Percentiles rank a stretch among this genome's conserved stretches.
Evolutionary conservation across 2,797 vertebrate species (phyloP).

Genomic region (Psittacula derbiana): DNA sequence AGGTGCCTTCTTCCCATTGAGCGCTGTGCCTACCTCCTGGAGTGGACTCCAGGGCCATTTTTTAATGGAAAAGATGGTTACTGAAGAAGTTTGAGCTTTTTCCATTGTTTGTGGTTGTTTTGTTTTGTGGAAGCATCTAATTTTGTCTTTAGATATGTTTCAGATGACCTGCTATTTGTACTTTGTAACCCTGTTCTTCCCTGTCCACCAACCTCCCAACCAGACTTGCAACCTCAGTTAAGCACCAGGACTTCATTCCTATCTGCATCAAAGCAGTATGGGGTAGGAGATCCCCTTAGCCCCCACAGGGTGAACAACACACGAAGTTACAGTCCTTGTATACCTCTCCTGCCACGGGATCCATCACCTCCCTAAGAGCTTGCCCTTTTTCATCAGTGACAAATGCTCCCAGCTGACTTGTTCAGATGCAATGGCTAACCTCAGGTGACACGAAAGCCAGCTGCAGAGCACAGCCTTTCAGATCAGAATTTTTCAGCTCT

Average conservation of each 20-base stretch:
- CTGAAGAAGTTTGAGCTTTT: background rate
- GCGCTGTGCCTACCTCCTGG: fast-evolving
- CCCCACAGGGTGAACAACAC: fast-evolving
- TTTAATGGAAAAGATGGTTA: background rate
- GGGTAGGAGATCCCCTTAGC: background rate
- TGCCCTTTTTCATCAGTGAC: background rate
- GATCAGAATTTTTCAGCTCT: background rate
- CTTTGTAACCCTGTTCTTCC: background rate
- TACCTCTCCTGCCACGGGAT: background rate
- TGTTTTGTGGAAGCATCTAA: background rate
- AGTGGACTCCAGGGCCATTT: fast-evolving
- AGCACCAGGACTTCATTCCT: background rate
- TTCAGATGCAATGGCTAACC: background rate
- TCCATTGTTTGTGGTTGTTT: background rate
- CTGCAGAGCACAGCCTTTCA: background rate
- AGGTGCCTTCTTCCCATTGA: background rate
- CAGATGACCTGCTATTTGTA: background rate
- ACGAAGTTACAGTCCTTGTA: fast-evolving
- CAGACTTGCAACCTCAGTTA: background rate
- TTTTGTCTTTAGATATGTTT: background rate
- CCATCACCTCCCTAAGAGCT: background rate
- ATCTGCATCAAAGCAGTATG: background rate
- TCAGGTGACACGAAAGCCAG: background rate
- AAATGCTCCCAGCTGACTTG: background rate
- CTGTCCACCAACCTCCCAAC: background rate